Evolutionary conservation across 2,888 invertebrate species (phyloP).

Genomic region (Orthosia incerta): DNA sequence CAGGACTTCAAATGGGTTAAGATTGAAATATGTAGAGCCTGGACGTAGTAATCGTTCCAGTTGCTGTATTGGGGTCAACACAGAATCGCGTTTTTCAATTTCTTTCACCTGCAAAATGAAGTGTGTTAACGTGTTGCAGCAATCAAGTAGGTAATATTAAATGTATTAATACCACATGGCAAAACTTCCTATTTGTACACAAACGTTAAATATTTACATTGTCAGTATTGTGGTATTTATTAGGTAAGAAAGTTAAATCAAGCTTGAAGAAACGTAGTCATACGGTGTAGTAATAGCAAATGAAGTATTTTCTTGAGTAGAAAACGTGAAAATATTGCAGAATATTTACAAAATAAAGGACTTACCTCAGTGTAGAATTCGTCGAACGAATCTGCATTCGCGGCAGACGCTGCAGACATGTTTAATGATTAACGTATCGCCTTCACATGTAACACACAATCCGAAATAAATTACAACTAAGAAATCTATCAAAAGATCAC

Average conservation of each 20-base stretch:
- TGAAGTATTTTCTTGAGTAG: background rate
- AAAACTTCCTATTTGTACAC: slow-evolving; percentile 14
- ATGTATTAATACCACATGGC: slow-evolving; percentile 22
- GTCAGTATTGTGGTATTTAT: slow-evolving; percentile 22
- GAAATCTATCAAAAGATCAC: slow-evolving; percentile 15
- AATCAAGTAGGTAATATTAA: slow-evolving; percentile 9
- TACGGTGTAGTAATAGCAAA: slow-evolving; percentile 7
- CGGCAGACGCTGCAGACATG: slow-evolving; percentile 79
- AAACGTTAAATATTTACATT: slow-evolving; percentile 30
- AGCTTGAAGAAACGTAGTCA: slow-evolving; percentile 2
- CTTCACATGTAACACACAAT: slow-evolving; percentile 33
- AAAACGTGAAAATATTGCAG: background rate
- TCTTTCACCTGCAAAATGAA: slow-evolving; percentile 96
- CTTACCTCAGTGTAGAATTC: slow-evolving; percentile 96
- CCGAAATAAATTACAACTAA: slow-evolving; percentile 1
- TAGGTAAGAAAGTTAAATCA: slow-evolving; percentile 2
- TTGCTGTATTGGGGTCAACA: slow-evolving; percentile 98
- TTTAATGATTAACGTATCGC: slow-evolving; percentile 37
- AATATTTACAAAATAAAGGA: slow-evolving; percentile 42
- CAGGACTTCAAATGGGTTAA: slow-evolving; percentile 98
- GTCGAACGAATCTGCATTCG: slow-evolving; percentile 94
- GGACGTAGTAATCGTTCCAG: slow-evolving; percentile 98
- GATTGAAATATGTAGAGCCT: slow-evolving; percentile 99
- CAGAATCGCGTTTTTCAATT: slow-evolving; percentile 99
- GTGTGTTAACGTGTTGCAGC: slow-evolving; percentile 1